Conservation (phyloP, 2,888 invertebrate species). For the Oscheius myriophilus region DNA sequence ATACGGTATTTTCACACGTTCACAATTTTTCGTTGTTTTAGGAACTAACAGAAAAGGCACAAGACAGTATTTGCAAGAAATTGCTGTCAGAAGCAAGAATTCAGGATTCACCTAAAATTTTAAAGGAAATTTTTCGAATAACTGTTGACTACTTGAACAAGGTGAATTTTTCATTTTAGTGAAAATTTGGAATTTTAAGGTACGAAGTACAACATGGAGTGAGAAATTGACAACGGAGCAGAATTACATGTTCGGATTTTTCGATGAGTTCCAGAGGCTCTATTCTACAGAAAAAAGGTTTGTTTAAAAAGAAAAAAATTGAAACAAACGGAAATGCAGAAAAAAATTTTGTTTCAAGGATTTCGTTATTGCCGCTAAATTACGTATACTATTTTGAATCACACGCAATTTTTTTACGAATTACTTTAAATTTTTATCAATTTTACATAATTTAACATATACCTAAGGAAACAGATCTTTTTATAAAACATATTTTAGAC, state of each 20-base stretch:
- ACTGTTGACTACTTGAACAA: background rate
- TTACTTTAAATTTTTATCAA: too few species aligned
- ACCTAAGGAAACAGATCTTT: too few species aligned
- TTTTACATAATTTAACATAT: too few species aligned
- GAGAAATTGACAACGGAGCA: background rate
- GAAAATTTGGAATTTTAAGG: background rate
- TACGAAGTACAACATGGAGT: conserved; percentile 8
- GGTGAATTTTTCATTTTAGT: background rate
- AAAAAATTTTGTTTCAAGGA: background rate
- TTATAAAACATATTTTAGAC: conserved; percentile 1
- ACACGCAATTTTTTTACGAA: too few species aligned
- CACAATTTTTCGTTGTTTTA: too few species aligned
- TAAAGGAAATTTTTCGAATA: background rate
- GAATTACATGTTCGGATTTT: conserved; percentile 15
- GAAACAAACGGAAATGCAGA: background rate
- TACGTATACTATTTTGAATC: too few species aligned
- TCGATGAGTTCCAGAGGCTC: conserved; percentile 16
- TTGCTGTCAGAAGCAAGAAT: conserved; percentile 7
- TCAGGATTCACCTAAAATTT: background rate
- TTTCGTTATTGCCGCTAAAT: background rate
- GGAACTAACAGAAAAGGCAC: background rate
- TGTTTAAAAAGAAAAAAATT: background rate
- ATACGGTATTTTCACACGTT: conserved; percentile 2
- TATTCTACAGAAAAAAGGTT: conserved; percentile 8
- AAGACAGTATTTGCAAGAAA: background rate